A percentile compares a stretch with the other conserved stretches of the same genome.
Evolutionary conservation across 1,140 invertebrate species (phyloP).

Genomic region (Aphelenchoides besseyi): DNA sequence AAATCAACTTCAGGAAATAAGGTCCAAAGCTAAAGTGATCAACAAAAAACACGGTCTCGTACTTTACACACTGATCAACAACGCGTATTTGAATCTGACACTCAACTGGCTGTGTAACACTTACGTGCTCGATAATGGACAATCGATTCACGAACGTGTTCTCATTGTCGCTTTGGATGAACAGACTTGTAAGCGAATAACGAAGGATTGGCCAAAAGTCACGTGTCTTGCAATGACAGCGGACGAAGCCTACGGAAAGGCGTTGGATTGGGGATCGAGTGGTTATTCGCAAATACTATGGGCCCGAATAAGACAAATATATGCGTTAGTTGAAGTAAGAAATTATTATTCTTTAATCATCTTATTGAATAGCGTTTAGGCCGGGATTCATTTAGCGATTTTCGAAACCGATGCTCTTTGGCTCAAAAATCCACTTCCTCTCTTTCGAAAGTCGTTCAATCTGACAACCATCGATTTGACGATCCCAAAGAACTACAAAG

Average conservation of each 20-base stretch:
- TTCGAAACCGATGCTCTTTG: constrained; percentile 56
- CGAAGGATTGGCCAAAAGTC: constrained; percentile 48
- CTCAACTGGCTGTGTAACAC: constrained; percentile 56
- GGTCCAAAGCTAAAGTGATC: constrained; percentile 32
- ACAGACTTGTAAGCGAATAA: constrained; percentile 29
- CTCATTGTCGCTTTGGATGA: constrained; percentile 41
- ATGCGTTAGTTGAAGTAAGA: constrained; percentile 44
- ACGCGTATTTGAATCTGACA: constrained; percentile 52
- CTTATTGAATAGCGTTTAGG: constrained; percentile 20
- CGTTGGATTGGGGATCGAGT: constrained; percentile 47
- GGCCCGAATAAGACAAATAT: constrained; percentile 38
- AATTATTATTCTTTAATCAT: constrained; percentile 4
- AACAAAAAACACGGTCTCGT: constrained; percentile 35
- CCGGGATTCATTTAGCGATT: constrained; percentile 40
- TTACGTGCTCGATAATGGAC: constrained; percentile 28
- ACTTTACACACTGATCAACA: constrained; percentile 48
- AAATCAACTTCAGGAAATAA: constrained; percentile 28
- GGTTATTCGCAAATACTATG: constrained; percentile 49
- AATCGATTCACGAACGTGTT: constrained; percentile 35
- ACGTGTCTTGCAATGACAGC: constrained; percentile 36
- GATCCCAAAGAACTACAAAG: constrained; percentile 18
- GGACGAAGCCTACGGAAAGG: constrained; percentile 33
- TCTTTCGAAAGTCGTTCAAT: constrained; percentile 22
- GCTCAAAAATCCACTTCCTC: constrained; percentile 43
- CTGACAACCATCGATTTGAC: constrained; percentile 4